These are phyloP conservation scores for Himalopsyche japonica DNA, from an alignment of 2,888 invertebrate species.

Conservation along the genomic window DNA sequence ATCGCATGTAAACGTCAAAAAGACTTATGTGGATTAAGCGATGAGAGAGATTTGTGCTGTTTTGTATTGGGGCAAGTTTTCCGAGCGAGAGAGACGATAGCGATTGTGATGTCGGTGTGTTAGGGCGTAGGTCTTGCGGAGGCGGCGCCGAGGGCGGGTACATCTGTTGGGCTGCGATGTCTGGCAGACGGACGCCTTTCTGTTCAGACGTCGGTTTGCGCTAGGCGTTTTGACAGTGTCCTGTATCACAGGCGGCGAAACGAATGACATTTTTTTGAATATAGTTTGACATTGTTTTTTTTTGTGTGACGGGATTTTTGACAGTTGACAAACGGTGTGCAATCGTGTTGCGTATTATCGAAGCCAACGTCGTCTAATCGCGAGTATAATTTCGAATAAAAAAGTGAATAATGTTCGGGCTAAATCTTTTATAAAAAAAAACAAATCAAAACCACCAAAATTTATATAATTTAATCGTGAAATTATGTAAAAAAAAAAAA, in stretches of 20 bases:
- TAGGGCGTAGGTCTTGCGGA: slow-evolving; percentile 40
- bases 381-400: background rate
- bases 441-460: no score
- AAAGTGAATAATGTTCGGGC: background rate
- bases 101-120: background rate
- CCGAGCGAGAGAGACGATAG: background rate
- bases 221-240: background rate
- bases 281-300: background rate
- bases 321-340: background rate
- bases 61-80: background rate
- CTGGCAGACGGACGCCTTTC: background rate
- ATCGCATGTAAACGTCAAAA: slow-evolving; percentile 34
- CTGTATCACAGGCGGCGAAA: background rate
- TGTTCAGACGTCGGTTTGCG: background rate
- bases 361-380: background rate
- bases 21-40: background rate
- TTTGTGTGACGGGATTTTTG: background rate
- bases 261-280: background rate
- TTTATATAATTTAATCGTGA: no score
- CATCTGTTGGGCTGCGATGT: slow-evolving; percentile 38
- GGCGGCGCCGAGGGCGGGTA: slow-evolving; percentile 30
- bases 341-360: background rate
- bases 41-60: background rate
- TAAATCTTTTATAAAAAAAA: background rate
- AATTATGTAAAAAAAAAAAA: no score